These are phyloP conservation scores for Phaedon cochleariae DNA, from an alignment of 2,888 invertebrate species.

Conservation along the genomic window DNA sequence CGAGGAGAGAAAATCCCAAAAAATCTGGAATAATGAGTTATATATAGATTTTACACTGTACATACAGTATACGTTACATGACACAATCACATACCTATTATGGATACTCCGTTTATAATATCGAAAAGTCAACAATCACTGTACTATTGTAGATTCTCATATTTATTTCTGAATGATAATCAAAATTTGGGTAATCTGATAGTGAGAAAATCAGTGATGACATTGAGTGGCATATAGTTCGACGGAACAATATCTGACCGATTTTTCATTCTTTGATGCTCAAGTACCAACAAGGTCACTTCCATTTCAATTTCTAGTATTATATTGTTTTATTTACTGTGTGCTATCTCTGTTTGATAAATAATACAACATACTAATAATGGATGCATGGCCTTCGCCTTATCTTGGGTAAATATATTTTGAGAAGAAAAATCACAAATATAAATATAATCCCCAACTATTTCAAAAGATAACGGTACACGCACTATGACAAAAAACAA, in stretches of 20 bases:
- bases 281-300: constrained; percentile 38
- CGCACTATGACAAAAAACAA: background rate
- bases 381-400: constrained; percentile 42
- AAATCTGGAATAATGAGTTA: no score
- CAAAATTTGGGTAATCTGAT: background rate
- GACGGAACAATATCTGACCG: no score
- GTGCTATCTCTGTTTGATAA: constrained; percentile 40
- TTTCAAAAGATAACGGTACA: background rate
- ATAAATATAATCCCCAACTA: constrained; percentile 19
- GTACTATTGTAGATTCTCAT: no score
- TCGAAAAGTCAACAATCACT: no score
- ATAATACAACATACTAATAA: constrained; percentile 42
- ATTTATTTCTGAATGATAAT: background rate
- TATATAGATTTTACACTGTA: no score
- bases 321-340: constrained; percentile 39
- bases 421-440: constrained; percentile 34
- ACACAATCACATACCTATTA: no score
- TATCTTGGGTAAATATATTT: constrained; percentile 46
- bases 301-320: constrained; percentile 35
- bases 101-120: no score
- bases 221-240: no score
- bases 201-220: background rate
- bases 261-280: constrained; percentile 11
- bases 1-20: no score
- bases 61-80: no score